Evolutionary conservation across 1,140 invertebrate genomes (phyloP), one percentile per base, ranked within the genome.

Genomic region (Panonychus citri): DNA sequence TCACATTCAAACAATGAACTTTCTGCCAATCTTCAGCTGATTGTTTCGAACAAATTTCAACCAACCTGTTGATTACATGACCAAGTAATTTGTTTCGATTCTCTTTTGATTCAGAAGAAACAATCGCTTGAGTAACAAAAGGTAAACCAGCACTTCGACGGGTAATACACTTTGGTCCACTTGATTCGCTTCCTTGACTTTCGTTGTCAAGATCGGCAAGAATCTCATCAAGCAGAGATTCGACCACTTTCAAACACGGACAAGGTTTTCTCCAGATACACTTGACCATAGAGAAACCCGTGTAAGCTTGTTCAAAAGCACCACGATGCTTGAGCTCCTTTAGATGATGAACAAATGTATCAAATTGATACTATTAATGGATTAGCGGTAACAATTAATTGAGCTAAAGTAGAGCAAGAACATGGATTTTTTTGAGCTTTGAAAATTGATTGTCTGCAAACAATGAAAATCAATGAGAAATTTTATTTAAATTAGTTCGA

Each of bases 231-330:
- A 84, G 83, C 37, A 85, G 67, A 40, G 71, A 12, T 15, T 48
- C 39, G 17, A 60, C 15, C 26, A 27, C 17, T 43, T 58, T 34
- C 40, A 34, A 46, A 25, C 55, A 60, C 10, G 43, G 63, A 66
- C 65, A 76, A 71, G 66, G 76, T 77, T 78, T 82, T 15, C 21
- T 15, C 17, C n/a, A 19, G 7, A 84, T 67, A 62, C 72, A 68
- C n/a, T 70, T 66, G 62, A 82, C 81, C 63, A 78, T 77, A 21
- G 75, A 77, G 70, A 93, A 94, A 7, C 86, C 89, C 55, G 88
- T 77, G 68, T 87, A 87, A 5, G 84, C 85, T 70, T 94, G 83
- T 68, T 96, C 90, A 72, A 94, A 94, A 42, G 90, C 89, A 3
- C 90, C 90, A 60, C 88, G 74, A 69, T 96, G 90, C 68, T 87